Evolutionary conservation across 2,888 invertebrate genomes (phyloP).

Genomic region (Noctua janthina): DNA sequence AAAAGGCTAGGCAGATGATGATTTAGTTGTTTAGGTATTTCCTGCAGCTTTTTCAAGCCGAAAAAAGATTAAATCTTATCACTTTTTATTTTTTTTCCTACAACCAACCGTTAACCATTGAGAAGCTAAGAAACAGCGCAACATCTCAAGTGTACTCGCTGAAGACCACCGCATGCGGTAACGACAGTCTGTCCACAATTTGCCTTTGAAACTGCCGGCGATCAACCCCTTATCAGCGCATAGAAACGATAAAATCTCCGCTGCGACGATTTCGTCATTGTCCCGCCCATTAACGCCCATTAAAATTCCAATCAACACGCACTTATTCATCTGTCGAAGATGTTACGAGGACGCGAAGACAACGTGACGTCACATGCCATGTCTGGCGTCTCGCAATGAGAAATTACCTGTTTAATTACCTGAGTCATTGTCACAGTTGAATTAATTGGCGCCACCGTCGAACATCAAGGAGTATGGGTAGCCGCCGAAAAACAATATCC

Average conservation of each 20-base stretch:
- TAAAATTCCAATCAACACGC: constrained; percentile 89
- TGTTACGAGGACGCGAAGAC: constrained; percentile 62
- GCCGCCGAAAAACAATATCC: constrained; percentile 73
- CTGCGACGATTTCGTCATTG: constrained; percentile 87
- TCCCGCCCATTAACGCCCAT: constrained; percentile 89
- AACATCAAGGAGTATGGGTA: constrained; percentile 62
- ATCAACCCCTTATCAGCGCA: constrained; percentile 84
- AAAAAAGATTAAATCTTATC: background rate
- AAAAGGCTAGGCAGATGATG: too few relatives aligned
- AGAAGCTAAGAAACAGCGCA: constrained; percentile 32
- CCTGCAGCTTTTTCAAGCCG: background rate
- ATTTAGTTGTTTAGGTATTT: background rate
- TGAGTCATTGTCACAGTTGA: constrained; percentile 66
- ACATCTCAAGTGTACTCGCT: constrained; percentile 29
- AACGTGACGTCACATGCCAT: constrained; percentile 72
- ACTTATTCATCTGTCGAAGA: constrained; percentile 88
- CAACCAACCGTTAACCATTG: constrained; percentile 29
- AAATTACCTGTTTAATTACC: constrained; percentile 84
- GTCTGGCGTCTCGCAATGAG: constrained; percentile 79
- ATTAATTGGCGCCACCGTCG: constrained; percentile 68
- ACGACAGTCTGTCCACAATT: constrained; percentile 83
- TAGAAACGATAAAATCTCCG: constrained; percentile 86
- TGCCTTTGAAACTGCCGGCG: constrained; percentile 89
- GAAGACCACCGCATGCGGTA: constrained; percentile 77
- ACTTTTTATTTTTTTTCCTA: constrained; percentile 21